Base-by-base conservation (phyloP, 2,888 invertebrate species). In the Nysson spinosus region DNA sequence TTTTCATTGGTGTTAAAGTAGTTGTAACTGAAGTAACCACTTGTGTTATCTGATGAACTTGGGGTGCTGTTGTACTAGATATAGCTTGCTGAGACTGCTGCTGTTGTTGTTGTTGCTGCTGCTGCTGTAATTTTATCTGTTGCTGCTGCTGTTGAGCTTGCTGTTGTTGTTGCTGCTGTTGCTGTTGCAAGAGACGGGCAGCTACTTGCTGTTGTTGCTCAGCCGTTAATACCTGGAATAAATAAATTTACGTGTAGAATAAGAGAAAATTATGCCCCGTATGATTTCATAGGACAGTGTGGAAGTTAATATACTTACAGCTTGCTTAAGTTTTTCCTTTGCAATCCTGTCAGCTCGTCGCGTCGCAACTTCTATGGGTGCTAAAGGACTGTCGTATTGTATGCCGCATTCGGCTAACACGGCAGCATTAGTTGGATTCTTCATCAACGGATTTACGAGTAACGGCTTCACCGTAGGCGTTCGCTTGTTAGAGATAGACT, bases 331-430 rank as follows among this genome's bases (percentile, higher is more conserved):
- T 86, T 96, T 95, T 83, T 96, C 96, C 81, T 94, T 92, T 7
- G 95, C 93, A 71, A 96, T 92, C 77, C 97, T 91, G 81, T 96
- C 96, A 11, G 95, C 95, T 80, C 96, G 91, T 60, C 93, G 90
- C 19, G 91, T 88, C 11, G 95, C 96, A 47, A 96, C 93, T 79
- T 95, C 95, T 73, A 93, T 91, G 0, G 97, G 96, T 72, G 93
- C 90, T 44, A 95, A 89, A 4, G 97, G 97, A 83, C 90, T 91
- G 80, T 98, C 97, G 83, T 96, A 94, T 66, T 90, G 90, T 61
- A 98, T 94, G 26, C 95, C 95, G 84, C 93, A 93, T 73, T 96
- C 97, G 58, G 91, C 91, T 78, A 97, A 88, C 62, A 96, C 92
- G 43, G 94, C 93, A 19, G 94, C 92, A 86, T 96, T 96, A 85